Evolutionary conservation across 2,113 vertebrate genomes (phyloP), one percentile per base, ranked within the genome.

Genomic region (Erythrocercus mccallii): DNA sequence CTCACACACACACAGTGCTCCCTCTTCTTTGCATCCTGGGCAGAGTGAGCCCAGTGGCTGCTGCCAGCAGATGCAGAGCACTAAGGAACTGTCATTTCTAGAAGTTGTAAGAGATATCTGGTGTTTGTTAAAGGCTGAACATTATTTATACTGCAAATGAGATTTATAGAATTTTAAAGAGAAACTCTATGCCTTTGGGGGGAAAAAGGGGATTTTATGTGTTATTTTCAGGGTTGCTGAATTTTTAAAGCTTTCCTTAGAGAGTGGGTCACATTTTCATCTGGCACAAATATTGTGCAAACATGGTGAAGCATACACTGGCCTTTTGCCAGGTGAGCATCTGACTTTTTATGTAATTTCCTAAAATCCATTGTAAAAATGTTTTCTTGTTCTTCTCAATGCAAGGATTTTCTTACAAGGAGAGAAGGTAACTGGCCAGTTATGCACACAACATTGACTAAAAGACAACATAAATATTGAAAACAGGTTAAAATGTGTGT

Each of bases 1-100:
- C 31, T 91, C 5, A 4, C 42, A 21, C 11, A 6, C 24, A 7
- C 28, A 21, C 0, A 0, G 18, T 33, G n/a, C 45, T 83, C 5
- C 22, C 11, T 90, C 11, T n/a, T 82, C 61, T 62, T 60, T 61
- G 17, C 45, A n/a, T 40, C 47, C 77, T 33, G 35, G 31, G 61
- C 61, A 62, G 47, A 31, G 19, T 10, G 60, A 69, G 10, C 37
- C 37, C 58, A n/a, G 37, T 2, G 50, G 22, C 50, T 53, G 64
- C 80, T 47, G 45, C 38, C 10, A 20, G 61, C 35, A 40, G 74
- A 16, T 4, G 8, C 6, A 65, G 58, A 73, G 28, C 31, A 53
- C 38, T 57, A 58, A 42, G 31, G 40, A 90, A 22, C 27, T 71
- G 25, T 68, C 12, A 12, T 72, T 92, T 94, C 45, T 56, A 64